Conservation (phyloP, 2,113 vertebrate species). For the Scolopax mira region DNA sequence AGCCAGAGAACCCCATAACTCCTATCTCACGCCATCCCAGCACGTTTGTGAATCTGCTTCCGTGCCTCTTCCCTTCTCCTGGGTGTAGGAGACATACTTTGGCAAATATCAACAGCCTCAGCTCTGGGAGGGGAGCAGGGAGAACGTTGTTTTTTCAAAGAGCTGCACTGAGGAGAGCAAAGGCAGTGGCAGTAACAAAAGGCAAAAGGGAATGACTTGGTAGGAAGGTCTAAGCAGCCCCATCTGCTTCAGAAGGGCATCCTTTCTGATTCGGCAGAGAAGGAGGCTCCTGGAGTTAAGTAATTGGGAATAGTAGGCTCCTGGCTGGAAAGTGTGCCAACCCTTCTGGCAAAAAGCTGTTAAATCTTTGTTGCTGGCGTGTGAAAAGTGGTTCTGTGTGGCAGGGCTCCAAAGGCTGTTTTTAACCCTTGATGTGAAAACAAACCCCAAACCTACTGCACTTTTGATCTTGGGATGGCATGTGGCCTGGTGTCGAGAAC, state of each 20-base stretch:
- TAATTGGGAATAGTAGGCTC: constrained; percentile 56
- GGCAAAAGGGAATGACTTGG: not conserved
- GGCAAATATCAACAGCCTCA: not conserved
- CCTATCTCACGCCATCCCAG: not conserved
- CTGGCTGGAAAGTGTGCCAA: constrained; percentile 47
- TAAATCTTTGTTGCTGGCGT: constrained; percentile 3
- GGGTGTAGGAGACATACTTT: not conserved
- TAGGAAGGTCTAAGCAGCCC: not conserved
- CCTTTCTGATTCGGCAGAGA: not conserved
- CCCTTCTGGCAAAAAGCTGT: constrained; percentile 55
- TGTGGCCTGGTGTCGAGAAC: not conserved
- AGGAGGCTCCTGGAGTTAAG: constrained; percentile 54
- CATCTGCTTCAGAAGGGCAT: constrained; percentile 41
- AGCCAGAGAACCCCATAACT: fast-evolving
- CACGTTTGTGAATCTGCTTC: fast-evolving
- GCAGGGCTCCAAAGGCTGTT: not conserved
- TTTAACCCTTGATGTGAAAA: constrained; percentile 17
- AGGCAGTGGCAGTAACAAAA: not conserved
- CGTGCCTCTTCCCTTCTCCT: not conserved
- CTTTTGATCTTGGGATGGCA: not conserved
- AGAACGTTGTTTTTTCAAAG: not conserved
- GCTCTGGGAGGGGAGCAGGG: not conserved
- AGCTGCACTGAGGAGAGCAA: not conserved
- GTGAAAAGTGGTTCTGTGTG: not conserved
- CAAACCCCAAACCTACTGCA: not conserved